A percentile compares a stretch with the other conserved stretches of the same genome.
Evolutionary conservation across 1,140 invertebrate species (phyloP).

Genomic region (Mizuhopecten yessoensis): DNA sequence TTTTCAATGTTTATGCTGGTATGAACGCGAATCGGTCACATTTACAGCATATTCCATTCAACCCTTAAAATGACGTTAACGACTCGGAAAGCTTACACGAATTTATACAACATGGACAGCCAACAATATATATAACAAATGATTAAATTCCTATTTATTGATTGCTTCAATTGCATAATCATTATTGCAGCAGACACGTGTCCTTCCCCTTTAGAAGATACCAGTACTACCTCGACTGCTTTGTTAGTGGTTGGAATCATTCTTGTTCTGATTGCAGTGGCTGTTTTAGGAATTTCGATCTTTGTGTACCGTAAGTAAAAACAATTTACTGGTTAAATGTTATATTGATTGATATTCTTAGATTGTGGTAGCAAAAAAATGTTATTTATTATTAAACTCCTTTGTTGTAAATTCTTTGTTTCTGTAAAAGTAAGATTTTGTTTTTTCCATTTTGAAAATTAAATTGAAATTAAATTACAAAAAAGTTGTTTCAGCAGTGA

Average conservation of each 20-base stretch:
- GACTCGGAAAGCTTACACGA: too few species aligned
- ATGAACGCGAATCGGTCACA: too few species aligned
- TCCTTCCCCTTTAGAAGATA: neutral
- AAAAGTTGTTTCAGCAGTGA: too few species aligned
- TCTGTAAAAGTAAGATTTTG: too few species aligned
- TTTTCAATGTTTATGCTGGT: too few species aligned
- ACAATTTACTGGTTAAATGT: too few species aligned
- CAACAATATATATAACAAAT: neutral
- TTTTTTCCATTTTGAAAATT: too few species aligned
- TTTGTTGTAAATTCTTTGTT: too few species aligned
- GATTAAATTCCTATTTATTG: neutral
- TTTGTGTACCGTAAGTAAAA: neutral
- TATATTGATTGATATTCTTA: too few species aligned
- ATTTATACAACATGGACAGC: neutral
- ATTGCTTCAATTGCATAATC: neutral
- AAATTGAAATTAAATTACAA: neutral
- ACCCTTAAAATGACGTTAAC: neutral
- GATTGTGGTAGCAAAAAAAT: too few species aligned
- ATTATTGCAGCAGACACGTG: neutral
- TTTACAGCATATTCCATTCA: too few species aligned
- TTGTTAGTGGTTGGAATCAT: neutral
- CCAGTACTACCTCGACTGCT: neutral
- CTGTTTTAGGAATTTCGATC: neutral
- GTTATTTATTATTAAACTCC: too few species aligned
- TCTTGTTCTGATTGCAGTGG: neutral